phyloP scores from a whole-genome alignment of 1,140 invertebrate genomes.

The Drosophila azteca region DNA sequence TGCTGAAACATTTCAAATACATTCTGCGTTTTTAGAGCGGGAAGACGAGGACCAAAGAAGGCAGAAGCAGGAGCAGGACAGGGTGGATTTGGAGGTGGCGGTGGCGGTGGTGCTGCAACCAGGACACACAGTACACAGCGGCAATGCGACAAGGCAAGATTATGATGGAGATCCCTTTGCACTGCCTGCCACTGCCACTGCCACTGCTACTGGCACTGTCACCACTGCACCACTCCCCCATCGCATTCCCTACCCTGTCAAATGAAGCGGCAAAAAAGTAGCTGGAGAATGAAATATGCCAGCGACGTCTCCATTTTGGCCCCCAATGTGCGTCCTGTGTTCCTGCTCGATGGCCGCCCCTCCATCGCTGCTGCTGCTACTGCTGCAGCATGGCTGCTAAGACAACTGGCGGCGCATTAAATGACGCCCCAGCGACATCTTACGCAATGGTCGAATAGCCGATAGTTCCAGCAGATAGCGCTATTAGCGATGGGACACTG shows the following conservation, averaged over 20 bases:
- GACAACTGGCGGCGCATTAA: constrained; percentile 80
- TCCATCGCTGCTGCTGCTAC: background rate
- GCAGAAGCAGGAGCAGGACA: background rate
- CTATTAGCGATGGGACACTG: background rate
- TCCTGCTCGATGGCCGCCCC: background rate
- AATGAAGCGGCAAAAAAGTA: constrained; percentile 83
- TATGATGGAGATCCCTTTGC: constrained; percentile 64
- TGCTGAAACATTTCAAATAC: constrained; percentile 83
- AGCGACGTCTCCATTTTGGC: constrained; percentile 60
- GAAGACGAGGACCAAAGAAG: background rate
- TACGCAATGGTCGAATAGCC: constrained; percentile 69
- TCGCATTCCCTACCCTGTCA: constrained; percentile 62
- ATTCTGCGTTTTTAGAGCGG: constrained; percentile 69
- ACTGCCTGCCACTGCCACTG: background rate
- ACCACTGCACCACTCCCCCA: background rate
- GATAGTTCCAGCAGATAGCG: constrained; percentile 20
- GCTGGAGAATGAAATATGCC: constrained; percentile 81
- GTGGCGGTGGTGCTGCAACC: background rate
- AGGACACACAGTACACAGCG: background rate
- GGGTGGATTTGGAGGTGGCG: background rate
- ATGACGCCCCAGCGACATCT: constrained; percentile 82
- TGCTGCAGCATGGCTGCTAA: constrained; percentile 44
- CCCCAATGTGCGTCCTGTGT: background rate
- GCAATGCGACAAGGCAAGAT: constrained; percentile 48
- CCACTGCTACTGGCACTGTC: too few relatives aligned